Percentiles rank a stretch among this genome's conserved stretches.
Evolutionary conservation across 2,888 invertebrate species (phyloP).

Genomic region (Netelia melanura): DNA sequence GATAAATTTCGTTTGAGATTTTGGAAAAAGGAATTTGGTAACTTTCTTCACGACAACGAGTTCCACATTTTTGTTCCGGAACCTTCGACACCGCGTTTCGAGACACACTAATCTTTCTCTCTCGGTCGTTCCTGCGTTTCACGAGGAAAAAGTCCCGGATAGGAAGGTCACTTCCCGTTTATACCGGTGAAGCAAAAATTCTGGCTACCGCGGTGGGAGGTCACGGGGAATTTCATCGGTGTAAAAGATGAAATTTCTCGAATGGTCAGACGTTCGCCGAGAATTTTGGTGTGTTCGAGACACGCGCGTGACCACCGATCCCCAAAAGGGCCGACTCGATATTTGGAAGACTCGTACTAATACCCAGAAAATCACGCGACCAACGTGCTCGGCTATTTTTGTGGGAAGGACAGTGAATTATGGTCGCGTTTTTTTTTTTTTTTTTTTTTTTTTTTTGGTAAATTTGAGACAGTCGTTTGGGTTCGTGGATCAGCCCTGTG

Average conservation of each 20-base stretch:
- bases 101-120: constrained; percentile 20
- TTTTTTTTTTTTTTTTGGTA: no score
- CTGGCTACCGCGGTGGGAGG: constrained; percentile 22
- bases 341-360: neutral
- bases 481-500: no score
- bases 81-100: constrained; percentile 36
- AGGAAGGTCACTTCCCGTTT: constrained; percentile 17
- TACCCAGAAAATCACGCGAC: constrained; percentile 3
- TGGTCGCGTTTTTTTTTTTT: no score
- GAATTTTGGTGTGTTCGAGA: neutral
- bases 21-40: no score
- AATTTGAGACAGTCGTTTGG: no score
- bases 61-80: constrained; percentile 13
- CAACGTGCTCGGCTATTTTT: neutral
- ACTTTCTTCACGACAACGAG: neutral
- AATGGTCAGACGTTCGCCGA: constrained; percentile 12
- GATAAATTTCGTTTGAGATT: no score
- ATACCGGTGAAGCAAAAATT: constrained; percentile 30
- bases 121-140: constrained; percentile 9
- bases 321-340: constrained; percentile 30
- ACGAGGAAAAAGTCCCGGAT: constrained; percentile 33
- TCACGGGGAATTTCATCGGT: constrained; percentile 23
- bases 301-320: constrained; percentile 24
- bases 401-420: no score
- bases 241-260: constrained; percentile 23